Evolutionary conservation across 2,888 invertebrate species (phyloP).

Genomic region (Phyllotreta cruciferae): DNA sequence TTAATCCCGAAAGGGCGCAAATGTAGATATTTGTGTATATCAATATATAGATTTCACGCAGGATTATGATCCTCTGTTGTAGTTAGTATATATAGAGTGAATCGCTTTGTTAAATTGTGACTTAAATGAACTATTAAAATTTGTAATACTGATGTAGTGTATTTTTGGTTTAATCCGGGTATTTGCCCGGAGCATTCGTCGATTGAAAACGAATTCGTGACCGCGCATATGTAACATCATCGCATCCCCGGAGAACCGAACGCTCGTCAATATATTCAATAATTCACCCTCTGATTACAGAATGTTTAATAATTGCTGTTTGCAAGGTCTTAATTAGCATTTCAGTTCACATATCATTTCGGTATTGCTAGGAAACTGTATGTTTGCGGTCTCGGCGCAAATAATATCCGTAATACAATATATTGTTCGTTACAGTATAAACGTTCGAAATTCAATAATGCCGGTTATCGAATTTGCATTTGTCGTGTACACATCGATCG

Average conservation of each 20-base stretch:
- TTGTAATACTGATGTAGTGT: too few relatives aligned
- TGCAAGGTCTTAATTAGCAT: conserved; percentile 29
- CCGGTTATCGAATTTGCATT: conserved; percentile 4
- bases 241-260: conserved; percentile 18
- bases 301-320: conserved; percentile 34
- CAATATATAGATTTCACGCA: conserved; percentile 3
- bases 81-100: too few relatives aligned
- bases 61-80: too few relatives aligned
- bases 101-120: background rate
- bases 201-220: too few relatives aligned
- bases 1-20: conserved; percentile 12
- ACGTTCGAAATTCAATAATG: conserved; percentile 11
- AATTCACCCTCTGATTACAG: conserved; percentile 27
- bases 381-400: conserved; percentile 17
- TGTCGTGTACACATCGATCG: too few relatives aligned
- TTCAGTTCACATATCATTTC: conserved; percentile 26
- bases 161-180: too few relatives aligned
- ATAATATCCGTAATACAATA: conserved; percentile 16
- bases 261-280: conserved; percentile 34
- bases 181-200: too few relatives aligned
- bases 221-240: conserved; percentile 1
- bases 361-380: conserved; percentile 21
- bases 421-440: conserved; percentile 10
- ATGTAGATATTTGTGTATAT: conserved; percentile 4
- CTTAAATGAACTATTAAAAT: too few relatives aligned